Evolutionary conservation across 2,888 invertebrate genomes (phyloP).

Genomic region (Dyspetes luteomarginatus): DNA sequence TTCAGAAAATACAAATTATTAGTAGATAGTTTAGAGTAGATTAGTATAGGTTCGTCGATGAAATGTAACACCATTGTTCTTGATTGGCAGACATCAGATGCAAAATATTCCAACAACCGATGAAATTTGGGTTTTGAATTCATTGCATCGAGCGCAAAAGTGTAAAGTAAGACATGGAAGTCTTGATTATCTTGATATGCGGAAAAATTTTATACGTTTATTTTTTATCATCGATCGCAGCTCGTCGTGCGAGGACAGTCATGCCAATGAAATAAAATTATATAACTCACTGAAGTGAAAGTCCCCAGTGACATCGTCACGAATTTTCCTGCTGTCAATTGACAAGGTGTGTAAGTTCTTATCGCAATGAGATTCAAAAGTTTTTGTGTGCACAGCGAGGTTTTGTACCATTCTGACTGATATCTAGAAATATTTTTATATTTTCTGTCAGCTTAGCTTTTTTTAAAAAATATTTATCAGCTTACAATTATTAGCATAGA

Average conservation of each 20-base stretch:
- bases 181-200: slow-evolving; percentile 43
- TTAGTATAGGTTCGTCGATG: no score
- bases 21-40: no score
- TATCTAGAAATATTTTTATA: slow-evolving; percentile 21
- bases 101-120: no score
- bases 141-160: slow-evolving; percentile 55
- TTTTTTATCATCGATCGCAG: neutral
- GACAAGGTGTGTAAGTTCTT: slow-evolving; percentile 46
- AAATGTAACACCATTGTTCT: no score
- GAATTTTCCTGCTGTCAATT: slow-evolving; percentile 54
- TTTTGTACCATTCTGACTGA: slow-evolving; percentile 51
- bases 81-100: no score
- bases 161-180: slow-evolving; percentile 56
- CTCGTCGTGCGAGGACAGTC: neutral
- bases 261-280: neutral
- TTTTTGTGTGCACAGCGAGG: slow-evolving; percentile 34
- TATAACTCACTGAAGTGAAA: slow-evolving; percentile 38
- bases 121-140: no score
- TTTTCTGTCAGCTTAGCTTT: no score
- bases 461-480: no score
- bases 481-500: no score
- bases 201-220: neutral
- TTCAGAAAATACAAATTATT: no score
- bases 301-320: slow-evolving; percentile 51
- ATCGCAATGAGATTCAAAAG: slow-evolving; percentile 48